These are phyloP conservation scores for Panulirus ornatus DNA, from an alignment of 1,140 invertebrate species.

Conservation along the genomic window DNA sequence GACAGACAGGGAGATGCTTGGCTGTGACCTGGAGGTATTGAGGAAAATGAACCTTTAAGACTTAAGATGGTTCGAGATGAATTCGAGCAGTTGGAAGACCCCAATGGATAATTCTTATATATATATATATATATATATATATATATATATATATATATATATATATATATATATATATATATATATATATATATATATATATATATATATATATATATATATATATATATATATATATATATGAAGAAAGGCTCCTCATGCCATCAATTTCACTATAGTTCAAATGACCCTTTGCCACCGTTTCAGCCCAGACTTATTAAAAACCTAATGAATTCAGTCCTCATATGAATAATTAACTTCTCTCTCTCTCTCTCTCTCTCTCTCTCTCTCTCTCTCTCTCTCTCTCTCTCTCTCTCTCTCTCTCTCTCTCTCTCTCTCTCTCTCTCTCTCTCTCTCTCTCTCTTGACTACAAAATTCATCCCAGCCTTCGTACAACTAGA, in stretches of 20 bases:
- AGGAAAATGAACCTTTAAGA: no score
- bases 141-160: conserved; percentile 7
- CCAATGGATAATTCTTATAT: no score
- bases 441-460: conserved; percentile 44
- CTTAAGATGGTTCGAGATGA: no score
- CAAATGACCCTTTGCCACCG: background rate
- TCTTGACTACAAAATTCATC: background rate
- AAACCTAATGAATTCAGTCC: background rate
- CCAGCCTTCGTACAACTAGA: background rate
- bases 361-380: background rate
- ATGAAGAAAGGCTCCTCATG: background rate
- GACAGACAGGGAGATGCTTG: no score
- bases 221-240: background rate
- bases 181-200: background rate
- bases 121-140: conserved; percentile 3
- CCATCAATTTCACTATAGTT: background rate
- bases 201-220: no score
- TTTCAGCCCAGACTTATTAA: background rate
- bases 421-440: conserved; percentile 34
- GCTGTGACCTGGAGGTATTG: no score
- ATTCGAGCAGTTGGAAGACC: no score
- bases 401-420: conserved; percentile 17
- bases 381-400: background rate
- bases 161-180: conserved; percentile 7
- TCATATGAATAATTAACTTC: background rate